These are phyloP conservation scores for Andrena dorsata DNA, from an alignment of 2,888 invertebrate species.

Conservation along the genomic window DNA sequence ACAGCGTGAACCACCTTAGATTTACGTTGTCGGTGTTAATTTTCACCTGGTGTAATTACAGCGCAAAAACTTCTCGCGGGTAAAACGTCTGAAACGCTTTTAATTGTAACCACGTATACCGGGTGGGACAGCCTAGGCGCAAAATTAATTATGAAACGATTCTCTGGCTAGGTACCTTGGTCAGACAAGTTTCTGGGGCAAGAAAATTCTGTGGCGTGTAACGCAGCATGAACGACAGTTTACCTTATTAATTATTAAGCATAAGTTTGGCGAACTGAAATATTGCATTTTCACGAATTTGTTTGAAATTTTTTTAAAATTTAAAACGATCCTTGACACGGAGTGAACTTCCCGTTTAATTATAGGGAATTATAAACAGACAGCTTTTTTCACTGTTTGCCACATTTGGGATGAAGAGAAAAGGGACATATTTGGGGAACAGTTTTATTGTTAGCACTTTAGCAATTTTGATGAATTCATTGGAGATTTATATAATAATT, in stretches of 20 bases:
- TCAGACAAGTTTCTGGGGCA: slow-evolving; percentile 27
- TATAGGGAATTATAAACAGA: too few relatives aligned
- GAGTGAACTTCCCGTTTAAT: too few relatives aligned
- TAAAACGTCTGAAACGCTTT: slow-evolving; percentile 38
- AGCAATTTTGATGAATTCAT: not conserved
- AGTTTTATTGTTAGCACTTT: not conserved
- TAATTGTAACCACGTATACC: slow-evolving; percentile 33
- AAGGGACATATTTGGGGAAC: too few relatives aligned
- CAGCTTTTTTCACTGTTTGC: too few relatives aligned
- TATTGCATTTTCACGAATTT: not conserved
- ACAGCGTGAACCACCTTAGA: slow-evolving; percentile 18
- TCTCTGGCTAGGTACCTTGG: slow-evolving; percentile 23
- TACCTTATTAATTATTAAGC: slow-evolving; percentile 29
- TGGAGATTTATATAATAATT: too few relatives aligned
- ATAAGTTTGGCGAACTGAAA: not conserved
- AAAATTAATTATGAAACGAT: slow-evolving; percentile 60
- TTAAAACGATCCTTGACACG: not conserved
- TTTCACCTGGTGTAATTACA: slow-evolving; percentile 36
- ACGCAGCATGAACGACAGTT: slow-evolving; percentile 20
- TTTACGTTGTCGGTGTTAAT: slow-evolving; percentile 42
- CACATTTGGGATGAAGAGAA: too few relatives aligned
- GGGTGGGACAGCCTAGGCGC: slow-evolving; percentile 22
- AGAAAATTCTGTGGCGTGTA: slow-evolving; percentile 26
- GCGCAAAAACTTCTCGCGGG: slow-evolving; percentile 29
- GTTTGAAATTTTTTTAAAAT: not conserved